Evolutionary conservation across 1,140 invertebrate species (phyloP).

Genomic region (Drosophila subobscura): DNA sequence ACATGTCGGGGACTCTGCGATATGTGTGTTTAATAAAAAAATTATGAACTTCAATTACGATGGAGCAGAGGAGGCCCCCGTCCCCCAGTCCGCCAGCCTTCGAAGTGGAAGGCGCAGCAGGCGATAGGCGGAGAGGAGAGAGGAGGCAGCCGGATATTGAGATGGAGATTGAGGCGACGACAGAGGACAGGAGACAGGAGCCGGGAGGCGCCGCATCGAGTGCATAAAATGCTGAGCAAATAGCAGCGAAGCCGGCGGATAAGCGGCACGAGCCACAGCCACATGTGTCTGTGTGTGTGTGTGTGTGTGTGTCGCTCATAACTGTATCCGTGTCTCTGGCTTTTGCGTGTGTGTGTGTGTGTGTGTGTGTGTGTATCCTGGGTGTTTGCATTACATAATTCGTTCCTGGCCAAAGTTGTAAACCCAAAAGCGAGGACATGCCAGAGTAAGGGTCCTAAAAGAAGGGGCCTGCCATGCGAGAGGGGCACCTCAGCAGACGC

Average conservation of each 20-base stretch:
- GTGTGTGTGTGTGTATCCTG: background rate
- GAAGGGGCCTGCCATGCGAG: background rate
- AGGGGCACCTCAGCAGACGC: no score
- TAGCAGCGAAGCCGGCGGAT: slow-evolving; percentile 37
- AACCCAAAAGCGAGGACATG: slow-evolving; percentile 52
- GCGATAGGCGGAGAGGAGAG: no score
- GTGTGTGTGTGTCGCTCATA: slow-evolving; percentile 17
- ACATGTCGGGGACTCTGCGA: slow-evolving; percentile 25
- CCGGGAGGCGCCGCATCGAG: slow-evolving; percentile 21
- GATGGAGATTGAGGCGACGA: background rate
- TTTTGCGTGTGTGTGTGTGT: slow-evolving; percentile 21
- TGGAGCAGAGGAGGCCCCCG: no score
- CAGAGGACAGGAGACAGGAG: no score
- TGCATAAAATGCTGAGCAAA: slow-evolving; percentile 61
- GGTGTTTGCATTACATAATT: slow-evolving; percentile 58
- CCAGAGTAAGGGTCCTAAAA: background rate
- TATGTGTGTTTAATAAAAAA: slow-evolving; percentile 61
- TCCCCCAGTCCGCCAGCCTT: no score
- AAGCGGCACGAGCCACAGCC: slow-evolving; percentile 14
- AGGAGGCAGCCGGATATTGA: background rate
- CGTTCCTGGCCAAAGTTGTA: slow-evolving; percentile 54
- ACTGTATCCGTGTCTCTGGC: background rate
- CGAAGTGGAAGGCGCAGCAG: no score
- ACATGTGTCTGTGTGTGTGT: slow-evolving; percentile 1
- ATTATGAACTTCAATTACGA: slow-evolving; percentile 62